Base-by-base conservation (phyloP, 2,888 invertebrate genomes). In the Lasioglossum oenotherae region DNA sequence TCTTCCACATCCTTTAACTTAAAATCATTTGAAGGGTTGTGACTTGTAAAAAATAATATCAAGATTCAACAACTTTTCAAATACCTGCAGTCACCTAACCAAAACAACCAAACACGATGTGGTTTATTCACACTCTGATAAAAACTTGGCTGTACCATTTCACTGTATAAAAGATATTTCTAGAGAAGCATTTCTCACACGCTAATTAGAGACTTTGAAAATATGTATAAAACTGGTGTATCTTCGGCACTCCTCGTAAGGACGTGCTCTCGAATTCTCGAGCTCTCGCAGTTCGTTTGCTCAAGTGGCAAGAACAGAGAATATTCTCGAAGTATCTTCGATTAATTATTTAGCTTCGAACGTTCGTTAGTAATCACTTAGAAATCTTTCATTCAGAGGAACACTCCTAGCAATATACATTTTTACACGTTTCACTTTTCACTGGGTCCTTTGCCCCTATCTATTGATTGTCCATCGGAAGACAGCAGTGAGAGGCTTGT, bases 121-220 rank as follows among this genome's bases (percentile, higher is more conserved):
- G 71, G 27, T 74, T 38, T 38, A 74, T 74, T 57, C 38, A 74
- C 57, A 74, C 16, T 74, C 53, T n/a, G 38, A 16, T n/a, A 31
- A 27, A 35, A 27, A 35, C 27, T 8, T 19, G 19, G 35, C 38
- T 80, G 16, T 5, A 73, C 31, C 10, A 8, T 49, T 53, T 73
- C 44, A n/a, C 53, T n/a, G 16, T 35, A 5, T 64, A 73, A 71
- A 73, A 57, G 35, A 49, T 23, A 71, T 5, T 41, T 27, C 23
- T 71, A 71, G 31, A 41, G 46, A 74, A 31, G 75, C 72, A 72
- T 35, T 12, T 74, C 64, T 35, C 75, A 72, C 64, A 79, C 84
- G n/a, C 75, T 72, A 67, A 57, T 27, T 79, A 85, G 46, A 84
- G 69, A 46, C 85, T 44, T 78, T 31, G 44, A 74, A 35, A 23